Base-by-base conservation (phyloP, 1,140 invertebrate species). In the Ceratina australensis region DNA sequence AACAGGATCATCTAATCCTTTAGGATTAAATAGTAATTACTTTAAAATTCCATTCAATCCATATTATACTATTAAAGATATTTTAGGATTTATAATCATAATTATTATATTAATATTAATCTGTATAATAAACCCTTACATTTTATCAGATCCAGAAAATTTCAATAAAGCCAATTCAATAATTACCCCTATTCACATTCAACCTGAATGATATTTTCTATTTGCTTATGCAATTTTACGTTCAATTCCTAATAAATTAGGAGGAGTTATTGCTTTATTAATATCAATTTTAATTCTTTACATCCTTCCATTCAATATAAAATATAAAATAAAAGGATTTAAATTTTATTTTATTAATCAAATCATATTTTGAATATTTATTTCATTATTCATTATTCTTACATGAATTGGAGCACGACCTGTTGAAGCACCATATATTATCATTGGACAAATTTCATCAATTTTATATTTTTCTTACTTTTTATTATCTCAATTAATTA, bases 181-280 rank as follows among this genome's bases (percentile, higher is more conserved):
- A 54, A 54, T 54, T 3, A 59, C 56, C 0, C 20, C 20, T n/a
- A 84, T 93, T 54, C 95, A 95, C 91, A 96, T 96, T 93, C 93
- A 96, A 93, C 95, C 95, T 76, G 95, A 96, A 93, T 96, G 94
- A 94, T 96, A 96, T 90, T 96, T 96, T 90, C 90, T 95, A 93
- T 96, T 95, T 93, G 95, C 95, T 28, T 96, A 96, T 89, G 94
- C 95, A 24, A 96, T 96, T 93, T 83, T 96, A 87, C 95, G 95
- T 66, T 94, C 94, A 77, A 95, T 96, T 84, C 95, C 95, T 71
- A 95, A 95, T 93, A 96, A 96, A 94, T 89, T 96, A 93, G 94
- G 94, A 80, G 95, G 95, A 80, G 95, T 95, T 54, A 92, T 95
- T 89, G 93, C 93, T n/a, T 87, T 95, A 91, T 75, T 94, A 67